Base-by-base conservation (phyloP, 1,140 invertebrate genomes). In the Drosophila repleta region DNA sequence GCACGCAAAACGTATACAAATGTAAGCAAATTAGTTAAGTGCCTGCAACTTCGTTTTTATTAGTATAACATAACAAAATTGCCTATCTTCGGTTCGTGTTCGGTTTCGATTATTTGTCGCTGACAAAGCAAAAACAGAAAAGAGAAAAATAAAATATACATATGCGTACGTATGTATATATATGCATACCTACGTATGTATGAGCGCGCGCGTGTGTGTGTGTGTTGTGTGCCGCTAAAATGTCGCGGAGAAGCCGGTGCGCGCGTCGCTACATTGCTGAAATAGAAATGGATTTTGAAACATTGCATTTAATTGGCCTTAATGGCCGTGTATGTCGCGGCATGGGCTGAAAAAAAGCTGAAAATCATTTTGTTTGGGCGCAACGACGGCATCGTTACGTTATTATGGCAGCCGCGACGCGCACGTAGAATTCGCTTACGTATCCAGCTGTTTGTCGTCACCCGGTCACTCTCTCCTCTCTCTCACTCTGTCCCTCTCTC, bases 1-100 rank as follows among this genome's bases (percentile, higher is more conserved):
- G 74, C 57, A 71, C 69, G 66, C 65, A 78, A 78, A 76, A 78
- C 78, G 79, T 82, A 62, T 74, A 51, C 58, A 82, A 87, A 87
- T 82, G 82, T 87, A 87, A 87, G 82, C 82, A 88, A 87, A 61
- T 72, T 88, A 87, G 75, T 88, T 52, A 73, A 87, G 82, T 87
- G 82, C 62, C 64, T 87, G 71, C 72, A 67, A 66, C 43, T 80
- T 49, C 83, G 82, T 79, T 88, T 67, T 74, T 58, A 87, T 68
- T 76, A 77, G 66, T 51, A 55, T 58, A 48, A 76, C 18, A 61
- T 21, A 64, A 55, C 48, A 61, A 24, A 65, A 69, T 63, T 64
- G 48, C 48, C 68, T 41, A 60, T 56, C 43, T 58, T 65, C 82
- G 68, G 78, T 57, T 66, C 61, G 53, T 45, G 61, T 52, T 67